phyloP scores from a whole-genome alignment of 1,140 invertebrate species.

The Trachymyrmex septentrionalis region DNA sequence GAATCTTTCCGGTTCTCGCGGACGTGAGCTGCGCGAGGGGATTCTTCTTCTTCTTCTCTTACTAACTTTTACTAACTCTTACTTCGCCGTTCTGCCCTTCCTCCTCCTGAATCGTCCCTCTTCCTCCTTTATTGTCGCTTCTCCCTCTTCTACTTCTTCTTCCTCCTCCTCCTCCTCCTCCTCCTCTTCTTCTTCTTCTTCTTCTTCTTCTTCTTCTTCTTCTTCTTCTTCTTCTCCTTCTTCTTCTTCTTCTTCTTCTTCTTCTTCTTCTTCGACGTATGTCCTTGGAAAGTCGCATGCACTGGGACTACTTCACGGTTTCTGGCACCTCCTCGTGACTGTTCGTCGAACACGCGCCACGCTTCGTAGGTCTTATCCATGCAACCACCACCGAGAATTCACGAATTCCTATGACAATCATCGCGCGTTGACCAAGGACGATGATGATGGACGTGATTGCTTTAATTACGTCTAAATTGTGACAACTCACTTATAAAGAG shows the following conservation, averaged over 20 bases:
- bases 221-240: conserved; percentile 24
- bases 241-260: conserved; percentile 58
- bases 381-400: conserved; percentile 19
- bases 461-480: conserved; percentile 42
- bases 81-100: conserved; percentile 27
- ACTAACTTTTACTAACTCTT: background rate
- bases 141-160: conserved; percentile 55
- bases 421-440: conserved; percentile 42
- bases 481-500: background rate
- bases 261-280: conserved; percentile 53
- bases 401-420: conserved; percentile 46
- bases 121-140: conserved; percentile 31
- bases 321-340: conserved; percentile 61
- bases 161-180: conserved; percentile 9
- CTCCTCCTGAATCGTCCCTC: background rate
- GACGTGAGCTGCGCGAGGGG: conserved; percentile 76
- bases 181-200: conserved; percentile 47
- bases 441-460: conserved; percentile 13
- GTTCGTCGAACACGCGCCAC: conserved; percentile 56
- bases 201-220: conserved; percentile 46
- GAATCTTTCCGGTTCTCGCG: conserved; percentile 86
- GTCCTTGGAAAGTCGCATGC: conserved; percentile 75
- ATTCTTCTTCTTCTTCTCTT: conserved; percentile 76
- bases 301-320: conserved; percentile 65
- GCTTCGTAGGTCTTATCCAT: conserved; percentile 36